Conservation (phyloP, 1,140 invertebrate genomes). For the Zaprionus inermis region DNA sequence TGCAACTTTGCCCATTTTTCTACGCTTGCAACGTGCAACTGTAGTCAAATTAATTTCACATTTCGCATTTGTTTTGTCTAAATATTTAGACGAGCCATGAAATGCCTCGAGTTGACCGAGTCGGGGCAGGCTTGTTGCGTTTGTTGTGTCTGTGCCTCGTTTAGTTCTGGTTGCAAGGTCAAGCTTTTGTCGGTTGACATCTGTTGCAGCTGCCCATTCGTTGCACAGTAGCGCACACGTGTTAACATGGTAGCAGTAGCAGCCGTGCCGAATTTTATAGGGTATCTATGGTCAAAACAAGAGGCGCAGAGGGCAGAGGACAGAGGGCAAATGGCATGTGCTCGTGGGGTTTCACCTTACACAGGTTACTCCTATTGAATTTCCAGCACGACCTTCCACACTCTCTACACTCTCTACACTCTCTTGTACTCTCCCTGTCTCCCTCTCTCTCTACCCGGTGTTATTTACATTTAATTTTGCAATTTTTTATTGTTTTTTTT, state of each 20-base stretch:
- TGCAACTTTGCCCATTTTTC: constrained; percentile 1
- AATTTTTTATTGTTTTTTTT: constrained; percentile 30
- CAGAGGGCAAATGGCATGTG: constrained; percentile 37
- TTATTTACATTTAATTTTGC: constrained; percentile 40
- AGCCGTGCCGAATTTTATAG: constrained; percentile 62
- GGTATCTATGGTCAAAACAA: constrained; percentile 13
- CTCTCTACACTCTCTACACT: too few relatives aligned
- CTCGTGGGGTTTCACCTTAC: constrained; percentile 23
- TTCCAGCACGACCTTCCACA: neutral
- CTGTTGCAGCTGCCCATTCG: constrained; percentile 42
- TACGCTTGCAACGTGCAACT: constrained; percentile 50
- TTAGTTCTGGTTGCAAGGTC: constrained; percentile 79
- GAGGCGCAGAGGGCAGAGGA: constrained; percentile 2
- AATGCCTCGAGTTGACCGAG: constrained; percentile 38
- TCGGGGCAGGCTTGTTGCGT: neutral
- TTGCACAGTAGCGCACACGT: constrained; percentile 51
- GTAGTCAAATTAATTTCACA: constrained; percentile 77
- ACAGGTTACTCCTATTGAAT: constrained; percentile 12
- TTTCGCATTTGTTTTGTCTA: constrained; percentile 54
- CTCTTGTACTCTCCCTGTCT: neutral
- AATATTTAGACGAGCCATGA: constrained; percentile 76
- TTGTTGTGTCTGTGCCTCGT: neutral
- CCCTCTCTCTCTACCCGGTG: neutral
- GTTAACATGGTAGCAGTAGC: constrained; percentile 39
- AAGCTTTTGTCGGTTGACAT: constrained; percentile 44